Conservation (phyloP, 2,113 vertebrate genomes). For the Nesogale talazaci region DNA sequence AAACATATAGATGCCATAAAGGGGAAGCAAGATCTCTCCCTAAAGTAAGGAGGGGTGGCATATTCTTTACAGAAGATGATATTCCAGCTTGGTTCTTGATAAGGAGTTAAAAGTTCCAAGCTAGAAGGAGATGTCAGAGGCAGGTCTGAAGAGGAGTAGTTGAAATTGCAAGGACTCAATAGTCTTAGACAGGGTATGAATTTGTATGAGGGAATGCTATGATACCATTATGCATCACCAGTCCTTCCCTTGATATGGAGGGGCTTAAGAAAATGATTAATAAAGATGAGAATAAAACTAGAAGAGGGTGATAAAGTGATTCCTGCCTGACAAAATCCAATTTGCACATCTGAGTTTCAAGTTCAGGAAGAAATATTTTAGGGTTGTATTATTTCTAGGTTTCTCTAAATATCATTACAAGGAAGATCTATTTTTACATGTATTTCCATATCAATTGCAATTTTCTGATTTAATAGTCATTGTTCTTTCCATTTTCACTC, state of each 20-base stretch:
- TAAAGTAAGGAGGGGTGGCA: not conserved
- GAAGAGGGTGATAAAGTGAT: not conserved
- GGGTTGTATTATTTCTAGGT: not conserved
- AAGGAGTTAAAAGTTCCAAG: not conserved
- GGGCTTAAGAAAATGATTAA: not conserved
- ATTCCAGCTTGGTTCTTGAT: not conserved
- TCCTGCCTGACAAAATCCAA: not conserved
- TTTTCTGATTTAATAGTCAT: not conserved
- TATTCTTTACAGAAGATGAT: not conserved
- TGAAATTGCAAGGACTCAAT: not conserved
- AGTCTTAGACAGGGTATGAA: not conserved
- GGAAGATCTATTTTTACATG: not conserved
- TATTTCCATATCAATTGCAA: not conserved
- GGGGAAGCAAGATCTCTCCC: not conserved
- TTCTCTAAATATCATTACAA: slow-evolving; percentile 24
- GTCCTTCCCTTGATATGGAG: not conserved
- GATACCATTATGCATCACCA: not conserved
- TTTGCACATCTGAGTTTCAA: not conserved
- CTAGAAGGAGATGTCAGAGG: not conserved
- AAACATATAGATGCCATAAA: not conserved
- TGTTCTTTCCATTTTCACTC: not conserved
- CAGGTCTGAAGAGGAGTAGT: not conserved
- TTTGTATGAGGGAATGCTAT: not conserved
- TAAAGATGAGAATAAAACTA: slow-evolving; percentile 17
- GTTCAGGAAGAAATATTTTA: not conserved